Evolutionary conservation across 2,888 invertebrate species (phyloP), one percentile per base, ranked within the genome.

Genomic region (Agrochola lychnidis): DNA sequence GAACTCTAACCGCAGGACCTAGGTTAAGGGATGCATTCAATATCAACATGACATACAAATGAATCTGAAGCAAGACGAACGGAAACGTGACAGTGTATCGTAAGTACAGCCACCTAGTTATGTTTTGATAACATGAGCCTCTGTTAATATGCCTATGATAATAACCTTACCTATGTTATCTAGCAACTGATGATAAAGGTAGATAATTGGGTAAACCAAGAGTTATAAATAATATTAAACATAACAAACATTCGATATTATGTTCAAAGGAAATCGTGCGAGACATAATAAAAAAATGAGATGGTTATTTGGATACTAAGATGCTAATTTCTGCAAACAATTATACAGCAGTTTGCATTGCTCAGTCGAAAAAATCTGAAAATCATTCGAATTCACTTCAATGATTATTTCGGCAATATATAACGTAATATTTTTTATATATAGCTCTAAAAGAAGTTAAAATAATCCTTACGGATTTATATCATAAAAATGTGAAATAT

Each of bases 71-170:
- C 56, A 67, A 79, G 64, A 30, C 19, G 68, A 76, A 68, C 48
- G 57, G 40, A 30, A 67, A 76, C 68, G 76, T 76, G 68, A 67
- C 76, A 51, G 42, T 51, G 25, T 70, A 72, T 36, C 40, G 73
- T 70, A 66, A 69, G 64, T 59, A 40, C 53, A 57, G 70, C 78
- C 73, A 81, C 48, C 80, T 73, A 76, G 73, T 68, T 79, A 73
- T 78, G 79, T 83, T 82, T 69, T 84, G 80, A 86, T 89, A 87
- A 84, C 83, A 84, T 59, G 70, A 81, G 73, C 73, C 74, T 77
- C 73, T 83, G 80, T 89, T 89, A 85, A 73, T 88, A 83, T 76
- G 73, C 61, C 72, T 73, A 78, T 79, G 86, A 86, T 89, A 88
- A 90, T 84, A 84, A 76, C 67, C 59, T 78, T 76, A 73, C 75